phyloP scores from a whole-genome alignment of 2,888 invertebrate species.

The Octodonta nipae region DNA sequence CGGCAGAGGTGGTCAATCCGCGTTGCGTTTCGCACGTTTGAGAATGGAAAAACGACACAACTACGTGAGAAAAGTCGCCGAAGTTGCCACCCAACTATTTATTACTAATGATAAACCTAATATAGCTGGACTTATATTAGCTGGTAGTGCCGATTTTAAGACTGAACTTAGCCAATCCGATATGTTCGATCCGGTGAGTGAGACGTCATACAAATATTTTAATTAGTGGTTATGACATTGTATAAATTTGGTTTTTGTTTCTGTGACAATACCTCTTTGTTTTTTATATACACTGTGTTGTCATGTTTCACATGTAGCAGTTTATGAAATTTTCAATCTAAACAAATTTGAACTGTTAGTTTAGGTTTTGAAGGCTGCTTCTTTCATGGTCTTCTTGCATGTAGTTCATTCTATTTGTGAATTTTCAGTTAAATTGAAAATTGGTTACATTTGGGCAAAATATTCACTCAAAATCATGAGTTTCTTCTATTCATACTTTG shows the following conservation, averaged over 20 bases:
- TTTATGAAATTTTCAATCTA: too few relatives aligned
- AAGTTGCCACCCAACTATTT: slow-evolving; percentile 91
- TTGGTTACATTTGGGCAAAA: too few relatives aligned
- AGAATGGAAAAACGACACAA: slow-evolving; percentile 99
- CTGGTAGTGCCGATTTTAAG: slow-evolving; percentile 99
- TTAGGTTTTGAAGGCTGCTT: too few relatives aligned
- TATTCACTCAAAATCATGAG: too few relatives aligned
- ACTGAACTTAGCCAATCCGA: slow-evolving; percentile 98
- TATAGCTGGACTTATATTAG: slow-evolving; percentile 91
- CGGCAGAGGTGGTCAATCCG: slow-evolving; percentile 99
- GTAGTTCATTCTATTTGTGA: too few relatives aligned
- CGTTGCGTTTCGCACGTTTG: slow-evolving; percentile 95
- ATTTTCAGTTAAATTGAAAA: too few relatives aligned
- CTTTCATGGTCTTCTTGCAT: too few relatives aligned
- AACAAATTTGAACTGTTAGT: too few relatives aligned
- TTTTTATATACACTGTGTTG: too few relatives aligned
- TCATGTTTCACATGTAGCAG: too few relatives aligned
- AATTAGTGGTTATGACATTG: slow-evolving; percentile 1
- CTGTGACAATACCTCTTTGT: too few relatives aligned
- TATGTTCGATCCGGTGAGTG: slow-evolving; percentile 95
- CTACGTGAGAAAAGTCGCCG: slow-evolving; percentile 96
- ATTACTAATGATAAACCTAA: slow-evolving; percentile 96
- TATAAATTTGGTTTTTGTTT: not conserved
- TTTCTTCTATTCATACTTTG: too few relatives aligned
- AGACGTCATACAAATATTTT: not conserved